Evolutionary conservation across 2,888 invertebrate genomes (phyloP).

Genomic region (Sympetrum striolatum): DNA sequence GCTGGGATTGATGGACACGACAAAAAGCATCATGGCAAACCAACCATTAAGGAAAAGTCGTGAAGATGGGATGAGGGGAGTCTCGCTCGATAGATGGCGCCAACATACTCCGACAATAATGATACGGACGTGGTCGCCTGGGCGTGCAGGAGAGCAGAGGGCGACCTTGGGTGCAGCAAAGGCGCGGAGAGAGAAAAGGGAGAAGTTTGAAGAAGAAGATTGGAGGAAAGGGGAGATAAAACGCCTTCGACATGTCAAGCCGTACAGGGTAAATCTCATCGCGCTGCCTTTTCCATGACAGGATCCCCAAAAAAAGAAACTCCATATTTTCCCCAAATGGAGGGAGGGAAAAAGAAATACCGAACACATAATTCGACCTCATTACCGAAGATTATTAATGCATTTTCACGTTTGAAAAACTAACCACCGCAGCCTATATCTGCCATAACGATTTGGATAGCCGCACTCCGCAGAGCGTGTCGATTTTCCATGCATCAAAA

Average conservation of each 20-base stretch:
- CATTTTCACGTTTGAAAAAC: constrained; percentile 10
- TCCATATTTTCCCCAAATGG: too few species aligned
- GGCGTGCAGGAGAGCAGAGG: neutral
- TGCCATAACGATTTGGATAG: neutral
- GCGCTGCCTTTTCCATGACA: neutral
- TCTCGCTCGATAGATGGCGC: constrained; percentile 1
- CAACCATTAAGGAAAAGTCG: neutral
- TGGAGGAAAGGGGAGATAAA: neutral
- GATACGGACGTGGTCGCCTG: constrained; percentile 21
- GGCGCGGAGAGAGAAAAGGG: neutral
- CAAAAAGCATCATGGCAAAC: constrained; percentile 5
- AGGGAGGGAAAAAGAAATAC: neutral
- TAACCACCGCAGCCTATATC: neutral
- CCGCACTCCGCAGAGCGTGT: neutral
- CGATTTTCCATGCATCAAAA: neutral
- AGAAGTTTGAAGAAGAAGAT: neutral
- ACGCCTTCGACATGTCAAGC: neutral
- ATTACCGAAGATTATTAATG: constrained; percentile 2
- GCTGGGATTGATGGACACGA: neutral
- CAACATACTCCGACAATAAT: neutral
- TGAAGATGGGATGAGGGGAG: neutral
- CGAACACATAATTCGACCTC: neutral
- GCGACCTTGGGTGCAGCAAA: neutral
- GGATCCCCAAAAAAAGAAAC: neutral
- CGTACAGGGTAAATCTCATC: neutral